Evolutionary conservation across 2,888 invertebrate species (phyloP), one percentile per base, ranked within the genome.

Genomic region (Orthonychiurus folsomi): DNA sequence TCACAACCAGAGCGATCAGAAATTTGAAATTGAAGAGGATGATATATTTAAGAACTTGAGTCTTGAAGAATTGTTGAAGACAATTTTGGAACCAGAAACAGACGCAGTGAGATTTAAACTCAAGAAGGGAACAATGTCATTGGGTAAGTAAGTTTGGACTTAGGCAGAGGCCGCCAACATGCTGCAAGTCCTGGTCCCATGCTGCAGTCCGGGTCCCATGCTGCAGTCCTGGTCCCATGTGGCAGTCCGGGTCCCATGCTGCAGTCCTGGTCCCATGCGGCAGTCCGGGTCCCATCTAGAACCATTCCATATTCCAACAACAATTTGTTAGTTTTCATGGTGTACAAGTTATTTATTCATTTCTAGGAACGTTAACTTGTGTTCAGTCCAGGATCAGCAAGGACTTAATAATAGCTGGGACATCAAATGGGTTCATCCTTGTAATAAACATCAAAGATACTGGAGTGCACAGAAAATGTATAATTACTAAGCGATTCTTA

Each of bases 361-460:
- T n/a, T n/a, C n/a, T n/a, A n/a, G 70, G 72, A 2, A 67, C 67
- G 27, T 59, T 69, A 3, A 67, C 66, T 12, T 67, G 67, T 54
- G 26, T 72, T 18, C 69, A 67, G 50, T 59, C 59, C 3, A 21
- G 59, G 20, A 48, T 50, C 21, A 61, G 62, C 47, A 60, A 60
- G 26, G 66, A 65, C 25, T 37, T 66, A 3, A 59, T 72, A 18
- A 59, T 69, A 2, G 65, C 66, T 18, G 72, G 72, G 27, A 72
- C 72, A 25, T 65, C 28, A 1, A 37, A 64, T 18, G 72, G 72
- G n/a, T 69, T 60, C 60, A 50, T 72, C 12, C 53, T 70, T 0
- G 62, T 70, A 26, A 53, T 72, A 48, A 60, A 67, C 53, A 56
- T 68, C 20, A 50, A 50, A 28, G 56, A 21, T 20, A 28, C 28